phyloP scores from a whole-genome alignment of 2,113 vertebrate species.

The Pavo muticus region DNA sequence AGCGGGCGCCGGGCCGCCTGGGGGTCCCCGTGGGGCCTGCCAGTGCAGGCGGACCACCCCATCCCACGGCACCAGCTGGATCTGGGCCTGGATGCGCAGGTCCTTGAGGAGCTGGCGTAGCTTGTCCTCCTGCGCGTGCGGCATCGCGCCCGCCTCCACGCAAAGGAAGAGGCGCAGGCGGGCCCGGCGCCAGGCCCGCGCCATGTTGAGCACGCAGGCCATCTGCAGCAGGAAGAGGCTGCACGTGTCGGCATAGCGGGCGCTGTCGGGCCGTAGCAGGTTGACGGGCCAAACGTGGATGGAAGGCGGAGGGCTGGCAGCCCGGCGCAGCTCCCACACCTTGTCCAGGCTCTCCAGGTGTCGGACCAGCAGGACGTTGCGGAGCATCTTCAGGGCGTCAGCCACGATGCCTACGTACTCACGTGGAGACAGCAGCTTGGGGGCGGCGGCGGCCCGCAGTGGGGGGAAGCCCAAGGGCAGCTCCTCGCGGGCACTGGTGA shows the following conservation, averaged over 20 bases:
- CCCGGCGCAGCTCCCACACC: conserved; percentile 61
- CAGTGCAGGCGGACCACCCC: conserved; percentile 87
- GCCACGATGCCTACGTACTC: conserved; percentile 90
- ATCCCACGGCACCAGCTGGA: conserved; percentile 88
- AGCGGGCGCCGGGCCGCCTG: background rate
- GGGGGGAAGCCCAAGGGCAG: conserved; percentile 78
- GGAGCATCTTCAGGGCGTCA: conserved; percentile 91
- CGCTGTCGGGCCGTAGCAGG: conserved; percentile 88
- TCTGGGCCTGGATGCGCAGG: conserved; percentile 87
- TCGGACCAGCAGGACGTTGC: conserved; percentile 88
- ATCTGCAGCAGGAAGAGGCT: conserved; percentile 93
- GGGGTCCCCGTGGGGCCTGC: conserved; percentile 77
- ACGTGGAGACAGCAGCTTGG: conserved; percentile 75
- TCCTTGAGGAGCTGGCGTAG: conserved; percentile 87
- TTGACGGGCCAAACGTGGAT: conserved; percentile 93
- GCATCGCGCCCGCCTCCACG: conserved; percentile 84
- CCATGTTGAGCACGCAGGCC: conserved; percentile 91
- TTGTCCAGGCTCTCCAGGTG: conserved; percentile 85
- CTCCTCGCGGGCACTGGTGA: background rate
- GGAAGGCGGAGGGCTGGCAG: conserved; percentile 48
- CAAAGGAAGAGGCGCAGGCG: conserved; percentile 89
- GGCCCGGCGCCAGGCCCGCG: conserved; percentile 85
- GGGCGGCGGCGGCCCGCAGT: conserved; percentile 10
- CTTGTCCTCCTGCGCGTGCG: conserved; percentile 85
- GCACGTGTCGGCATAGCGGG: conserved; percentile 90